These are phyloP conservation scores for Cardiocondyla obscurior DNA, from an alignment of 1,140 invertebrate genomes.

Conservation along the genomic window DNA sequence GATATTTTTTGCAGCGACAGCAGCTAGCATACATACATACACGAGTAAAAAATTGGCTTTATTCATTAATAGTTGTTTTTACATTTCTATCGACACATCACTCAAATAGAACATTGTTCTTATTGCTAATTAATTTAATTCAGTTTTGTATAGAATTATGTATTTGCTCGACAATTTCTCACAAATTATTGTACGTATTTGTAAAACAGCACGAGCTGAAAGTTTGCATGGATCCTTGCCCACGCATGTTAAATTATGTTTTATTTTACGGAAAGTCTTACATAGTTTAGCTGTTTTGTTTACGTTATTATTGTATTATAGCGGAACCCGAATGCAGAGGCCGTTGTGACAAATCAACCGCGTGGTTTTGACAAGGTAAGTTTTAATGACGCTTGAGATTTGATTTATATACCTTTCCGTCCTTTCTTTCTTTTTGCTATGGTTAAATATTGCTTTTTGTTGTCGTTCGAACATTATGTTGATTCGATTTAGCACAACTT, in stretches of 20 bases:
- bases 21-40: neutral
- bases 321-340: constrained; percentile 81
- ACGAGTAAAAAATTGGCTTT: neutral
- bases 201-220: constrained; percentile 52
- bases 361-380: constrained; percentile 79
- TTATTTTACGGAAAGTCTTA: constrained; percentile 67
- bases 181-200: constrained; percentile 45
- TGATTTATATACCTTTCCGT: no score
- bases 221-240: constrained; percentile 63
- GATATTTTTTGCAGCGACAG: no score
- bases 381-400: constrained; percentile 65
- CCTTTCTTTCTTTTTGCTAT: neutral
- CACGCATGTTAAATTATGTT: constrained; percentile 44
- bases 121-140: neutral
- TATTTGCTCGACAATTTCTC: constrained; percentile 16
- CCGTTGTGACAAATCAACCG: constrained; percentile 81
- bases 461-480: neutral
- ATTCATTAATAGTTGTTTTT: neutral
- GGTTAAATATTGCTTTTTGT: constrained; percentile 22
- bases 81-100: neutral
- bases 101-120: neutral
- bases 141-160: neutral
- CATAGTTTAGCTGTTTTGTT: constrained; percentile 82
- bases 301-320: constrained; percentile 83
- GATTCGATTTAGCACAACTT: constrained; percentile 8